Conservation (phyloP, 2,113 vertebrate genomes). For the Quiscalus mexicanus region DNA sequence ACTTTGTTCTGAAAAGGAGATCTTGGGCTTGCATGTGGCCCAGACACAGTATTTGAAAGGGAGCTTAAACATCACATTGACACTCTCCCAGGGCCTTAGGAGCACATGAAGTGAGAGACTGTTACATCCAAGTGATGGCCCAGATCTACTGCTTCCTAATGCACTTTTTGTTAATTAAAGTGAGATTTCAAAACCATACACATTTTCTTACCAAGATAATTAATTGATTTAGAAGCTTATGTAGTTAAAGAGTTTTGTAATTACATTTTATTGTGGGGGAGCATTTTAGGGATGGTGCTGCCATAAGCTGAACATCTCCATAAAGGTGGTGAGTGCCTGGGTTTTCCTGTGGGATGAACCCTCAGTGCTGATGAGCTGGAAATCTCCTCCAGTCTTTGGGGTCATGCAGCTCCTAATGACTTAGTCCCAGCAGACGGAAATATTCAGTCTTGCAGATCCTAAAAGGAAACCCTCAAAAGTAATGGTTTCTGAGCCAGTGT, state of each 20-base stretch:
- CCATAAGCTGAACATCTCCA: not conserved
- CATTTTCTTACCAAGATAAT: slow-evolving; percentile 18
- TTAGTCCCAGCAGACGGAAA: not conserved
- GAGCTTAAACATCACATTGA: not conserved
- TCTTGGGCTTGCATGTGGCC: not conserved
- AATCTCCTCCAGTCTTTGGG: not conserved
- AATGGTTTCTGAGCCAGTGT: not conserved
- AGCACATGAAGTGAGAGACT: not conserved
- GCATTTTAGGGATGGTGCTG: not conserved
- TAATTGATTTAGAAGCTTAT: slow-evolving; percentile 18
- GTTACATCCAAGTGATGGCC: not conserved
- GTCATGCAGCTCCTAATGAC: not conserved
- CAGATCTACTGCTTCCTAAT: slow-evolving; percentile 14
- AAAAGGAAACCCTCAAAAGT: not conserved
- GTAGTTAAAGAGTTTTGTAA: slow-evolving; percentile 29
- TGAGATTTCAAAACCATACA: slow-evolving; percentile 22
- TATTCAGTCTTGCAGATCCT: not conserved
- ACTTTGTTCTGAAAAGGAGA: not conserved
- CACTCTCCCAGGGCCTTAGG: not conserved
- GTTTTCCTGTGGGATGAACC: not conserved
- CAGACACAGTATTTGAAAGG: not conserved
- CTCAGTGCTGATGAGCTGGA: not conserved
- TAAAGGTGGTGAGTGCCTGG: not conserved
- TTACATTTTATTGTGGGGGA: not conserved
- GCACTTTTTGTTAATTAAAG: slow-evolving; percentile 46